phyloP scores from a whole-genome alignment of 1,140 invertebrate genomes.

The Pseudomyrmex gracilis region DNA sequence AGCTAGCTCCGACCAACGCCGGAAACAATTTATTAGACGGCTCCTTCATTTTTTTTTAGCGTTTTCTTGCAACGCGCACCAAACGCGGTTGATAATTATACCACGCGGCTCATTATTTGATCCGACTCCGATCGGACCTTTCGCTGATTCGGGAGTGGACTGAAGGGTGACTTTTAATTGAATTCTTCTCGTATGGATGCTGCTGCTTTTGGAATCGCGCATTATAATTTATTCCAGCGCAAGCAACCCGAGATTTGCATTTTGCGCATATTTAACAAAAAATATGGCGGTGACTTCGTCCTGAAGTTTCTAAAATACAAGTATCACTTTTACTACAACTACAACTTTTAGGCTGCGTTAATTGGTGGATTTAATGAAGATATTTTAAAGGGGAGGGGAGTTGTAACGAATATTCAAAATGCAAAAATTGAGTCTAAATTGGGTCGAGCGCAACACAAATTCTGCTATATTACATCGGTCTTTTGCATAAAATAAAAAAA shows the following conservation, averaged over 20 bases:
- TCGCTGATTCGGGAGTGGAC: constrained; percentile 35
- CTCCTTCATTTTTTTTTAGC: constrained; percentile 5
- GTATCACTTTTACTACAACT: background rate
- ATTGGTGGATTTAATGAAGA: constrained; percentile 34
- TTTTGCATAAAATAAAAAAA: background rate
- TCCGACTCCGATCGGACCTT: constrained; percentile 8
- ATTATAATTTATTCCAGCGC: constrained; percentile 42
- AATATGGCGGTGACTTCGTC: background rate
- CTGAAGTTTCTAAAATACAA: constrained; percentile 36
- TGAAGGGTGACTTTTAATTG: constrained; percentile 57
- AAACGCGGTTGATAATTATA: constrained; percentile 35
- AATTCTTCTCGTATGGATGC: constrained; percentile 33
- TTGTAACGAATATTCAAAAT: background rate
- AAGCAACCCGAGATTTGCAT: constrained; percentile 42
- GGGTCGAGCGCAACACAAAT: background rate
- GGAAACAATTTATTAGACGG: constrained; percentile 54
- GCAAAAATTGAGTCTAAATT: background rate
- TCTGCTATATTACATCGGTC: background rate
- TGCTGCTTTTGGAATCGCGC: background rate
- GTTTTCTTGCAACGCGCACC: constrained; percentile 11
- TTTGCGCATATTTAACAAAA: constrained; percentile 22
- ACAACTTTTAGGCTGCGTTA: constrained; percentile 30
- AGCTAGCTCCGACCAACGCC: background rate
- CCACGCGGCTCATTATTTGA: constrained; percentile 41
- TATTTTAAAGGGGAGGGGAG: background rate